Evolutionary conservation across 2,113 vertebrate genomes (phyloP), one percentile per base, ranked within the genome.

Genomic region (Micromys minutus): DNA sequence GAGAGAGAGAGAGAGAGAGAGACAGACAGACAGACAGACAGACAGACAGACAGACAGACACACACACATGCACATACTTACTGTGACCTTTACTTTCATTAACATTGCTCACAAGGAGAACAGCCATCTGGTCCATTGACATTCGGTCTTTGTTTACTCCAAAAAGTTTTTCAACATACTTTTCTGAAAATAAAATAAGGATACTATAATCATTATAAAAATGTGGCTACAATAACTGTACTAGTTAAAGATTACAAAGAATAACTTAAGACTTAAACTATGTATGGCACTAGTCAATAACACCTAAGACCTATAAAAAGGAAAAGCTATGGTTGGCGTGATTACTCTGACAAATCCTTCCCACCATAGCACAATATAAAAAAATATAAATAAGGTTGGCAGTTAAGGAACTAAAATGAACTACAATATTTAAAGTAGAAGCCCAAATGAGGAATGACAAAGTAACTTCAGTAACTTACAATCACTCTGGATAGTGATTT

Each of bases 101-200:
- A 57, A 99, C 97, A 1, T 99, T 99, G 98, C 99, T 99, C 95
- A 99, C 99, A 59, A 99, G 99, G 77, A 99, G 99, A 92, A 99
- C 99, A 29, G 99, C 99, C 98, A 99, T 99, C 98, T 99, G 99
- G 98, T 99, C 99, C 72, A 99, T 98, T 42, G 99, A 99, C 99
- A 99, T 99, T 45, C 99, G 98, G 97, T 99, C 99, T 97, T 98
- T 98, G 97, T 99, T 99, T 42, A 99, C 88, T 52, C 99, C 99
- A 71, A 99, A 99, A 91, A 99, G 99, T 97, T 99, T 99, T 98
- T 99, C 99, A 96, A 99, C 98, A 7, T 99, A 99, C 95, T 99
- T 99, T 97, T 99, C 99, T 99, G 97, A 94, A 88, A 97, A 97
- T n/a, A 85, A 95, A 75, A 57, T n/a, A 97, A n/a, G 2, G 94